These are phyloP conservation scores for Adoxophyes honmai DNA, from an alignment of 1,140 invertebrate genomes.

Conservation along the genomic window DNA sequence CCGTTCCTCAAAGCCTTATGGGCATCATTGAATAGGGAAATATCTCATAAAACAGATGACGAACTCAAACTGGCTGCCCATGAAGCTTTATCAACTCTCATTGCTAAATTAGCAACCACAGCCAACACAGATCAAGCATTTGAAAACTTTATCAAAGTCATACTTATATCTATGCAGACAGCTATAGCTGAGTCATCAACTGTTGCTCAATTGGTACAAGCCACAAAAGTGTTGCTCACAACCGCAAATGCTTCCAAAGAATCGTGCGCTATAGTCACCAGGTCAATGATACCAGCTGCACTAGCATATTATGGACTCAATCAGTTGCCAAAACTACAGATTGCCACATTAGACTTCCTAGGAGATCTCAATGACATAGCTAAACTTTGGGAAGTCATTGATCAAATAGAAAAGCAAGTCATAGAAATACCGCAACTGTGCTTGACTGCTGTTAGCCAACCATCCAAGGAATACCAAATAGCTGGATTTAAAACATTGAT, in stretches of 20 bases:
- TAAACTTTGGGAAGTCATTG: slow-evolving; percentile 46
- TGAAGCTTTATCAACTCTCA: slow-evolving; percentile 52
- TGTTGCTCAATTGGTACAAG: slow-evolving; percentile 71
- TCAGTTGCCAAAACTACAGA: slow-evolving; percentile 50
- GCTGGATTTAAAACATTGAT: slow-evolving; percentile 58
- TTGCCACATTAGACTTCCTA: slow-evolving; percentile 54
- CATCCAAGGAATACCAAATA: slow-evolving; percentile 54
- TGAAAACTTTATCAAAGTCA: slow-evolving; percentile 63
- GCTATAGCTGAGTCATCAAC: slow-evolving; percentile 73
- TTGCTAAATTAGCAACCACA: slow-evolving; percentile 49
- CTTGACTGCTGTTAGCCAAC: slow-evolving; percentile 46
- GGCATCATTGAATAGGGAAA: slow-evolving; percentile 58
- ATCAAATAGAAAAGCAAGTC: slow-evolving; percentile 35
- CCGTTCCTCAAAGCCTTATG: slow-evolving; percentile 64
- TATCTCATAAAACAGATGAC: slow-evolving; percentile 68
- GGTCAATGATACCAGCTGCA: slow-evolving; percentile 68
- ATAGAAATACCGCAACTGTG: slow-evolving; percentile 52
- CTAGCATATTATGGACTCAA: slow-evolving; percentile 60
- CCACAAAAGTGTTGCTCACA: slow-evolving; percentile 74
- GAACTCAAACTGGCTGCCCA: slow-evolving; percentile 59
- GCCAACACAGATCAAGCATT: slow-evolving; percentile 49
- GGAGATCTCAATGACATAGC: slow-evolving; percentile 54
- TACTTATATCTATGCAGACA: slow-evolving; percentile 64
- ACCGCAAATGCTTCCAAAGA: slow-evolving; percentile 75
- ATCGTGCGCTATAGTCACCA: slow-evolving; percentile 73